A percentile compares a stretch with the other conserved stretches of the same genome.
These are phyloP conservation scores for Myotis davidii DNA, from an alignment of 2,113 vertebrate genomes.

Conservation along the genomic window DNA sequence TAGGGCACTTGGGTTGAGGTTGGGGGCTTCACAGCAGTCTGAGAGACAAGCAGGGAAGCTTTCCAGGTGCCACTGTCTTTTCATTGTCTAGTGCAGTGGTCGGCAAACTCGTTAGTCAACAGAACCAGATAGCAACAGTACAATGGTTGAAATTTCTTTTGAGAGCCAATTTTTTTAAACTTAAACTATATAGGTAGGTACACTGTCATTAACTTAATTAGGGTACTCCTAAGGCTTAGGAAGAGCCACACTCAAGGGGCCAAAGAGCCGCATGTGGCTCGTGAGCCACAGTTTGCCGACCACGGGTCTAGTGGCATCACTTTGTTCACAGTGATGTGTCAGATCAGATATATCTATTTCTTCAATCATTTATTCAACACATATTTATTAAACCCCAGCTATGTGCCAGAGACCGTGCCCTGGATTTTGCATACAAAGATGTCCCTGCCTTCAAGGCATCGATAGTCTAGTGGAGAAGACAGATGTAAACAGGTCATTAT, in stretches of 20 bases:
- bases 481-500: not conserved
- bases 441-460: not conserved
- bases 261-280: too few relatives aligned
- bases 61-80: conserved; percentile 63
- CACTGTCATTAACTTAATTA: too few relatives aligned
- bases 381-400: not conserved
- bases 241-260: too few relatives aligned
- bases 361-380: conserved; percentile 27
- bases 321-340: conserved; percentile 43
- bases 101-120: too few relatives aligned
- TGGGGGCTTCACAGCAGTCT: conserved; percentile 55
- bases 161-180: too few relatives aligned
- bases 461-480: not conserved
- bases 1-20: conserved; percentile 50
- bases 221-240: too few relatives aligned
- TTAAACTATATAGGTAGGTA: too few relatives aligned
- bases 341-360: conserved; percentile 27
- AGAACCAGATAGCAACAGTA: too few relatives aligned
- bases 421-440: not conserved
- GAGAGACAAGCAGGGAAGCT: conserved; percentile 60
- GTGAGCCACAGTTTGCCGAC: too few relatives aligned
- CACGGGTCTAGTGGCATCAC: not conserved
- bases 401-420: not conserved
- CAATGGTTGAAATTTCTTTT: too few relatives aligned
- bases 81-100: not conserved